These are phyloP conservation scores for Premnoplex brunnescens DNA, from an alignment of 2,797 vertebrate genomes.

Conservation along the genomic window DNA sequence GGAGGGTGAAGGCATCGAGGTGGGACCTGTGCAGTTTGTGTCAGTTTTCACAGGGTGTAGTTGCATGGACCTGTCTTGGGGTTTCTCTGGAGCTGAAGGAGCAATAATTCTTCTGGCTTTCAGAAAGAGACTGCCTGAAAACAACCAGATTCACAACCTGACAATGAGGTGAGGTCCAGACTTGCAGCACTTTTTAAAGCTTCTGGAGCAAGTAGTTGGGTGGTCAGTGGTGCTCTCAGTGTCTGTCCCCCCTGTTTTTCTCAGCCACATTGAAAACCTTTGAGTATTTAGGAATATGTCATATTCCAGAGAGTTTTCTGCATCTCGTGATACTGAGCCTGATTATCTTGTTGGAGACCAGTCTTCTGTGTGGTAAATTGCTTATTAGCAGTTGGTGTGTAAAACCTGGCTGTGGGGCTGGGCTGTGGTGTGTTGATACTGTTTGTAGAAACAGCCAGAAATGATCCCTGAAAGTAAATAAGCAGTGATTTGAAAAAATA, in stretches of 20 bases:
- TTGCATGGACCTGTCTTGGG: background rate
- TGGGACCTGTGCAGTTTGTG: background rate
- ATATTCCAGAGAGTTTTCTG: background rate
- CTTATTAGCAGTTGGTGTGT: background rate
- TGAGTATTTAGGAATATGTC: background rate
- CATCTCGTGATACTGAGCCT: background rate
- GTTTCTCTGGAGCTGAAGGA: background rate
- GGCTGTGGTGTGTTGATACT: background rate
- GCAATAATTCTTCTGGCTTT: background rate
- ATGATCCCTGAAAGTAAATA: background rate
- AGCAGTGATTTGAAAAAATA: background rate
- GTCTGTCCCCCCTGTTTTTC: background rate
- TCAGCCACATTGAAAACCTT: background rate
- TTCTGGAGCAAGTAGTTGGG: background rate
- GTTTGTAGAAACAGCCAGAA: background rate
- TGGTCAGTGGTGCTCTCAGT: background rate
- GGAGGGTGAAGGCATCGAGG: background rate
- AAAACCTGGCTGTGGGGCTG: background rate
- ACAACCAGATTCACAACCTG: background rate
- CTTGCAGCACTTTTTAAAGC: background rate
- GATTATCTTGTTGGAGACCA: background rate
- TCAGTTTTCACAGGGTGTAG: background rate
- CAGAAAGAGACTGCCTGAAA: background rate
- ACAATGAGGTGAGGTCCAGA: rapidly evolving
- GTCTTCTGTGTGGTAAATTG: background rate